Evolutionary conservation across 2,113 vertebrate genomes (phyloP), one percentile per base, ranked within the genome.

Genomic region (Eulemur macaco): DNA sequence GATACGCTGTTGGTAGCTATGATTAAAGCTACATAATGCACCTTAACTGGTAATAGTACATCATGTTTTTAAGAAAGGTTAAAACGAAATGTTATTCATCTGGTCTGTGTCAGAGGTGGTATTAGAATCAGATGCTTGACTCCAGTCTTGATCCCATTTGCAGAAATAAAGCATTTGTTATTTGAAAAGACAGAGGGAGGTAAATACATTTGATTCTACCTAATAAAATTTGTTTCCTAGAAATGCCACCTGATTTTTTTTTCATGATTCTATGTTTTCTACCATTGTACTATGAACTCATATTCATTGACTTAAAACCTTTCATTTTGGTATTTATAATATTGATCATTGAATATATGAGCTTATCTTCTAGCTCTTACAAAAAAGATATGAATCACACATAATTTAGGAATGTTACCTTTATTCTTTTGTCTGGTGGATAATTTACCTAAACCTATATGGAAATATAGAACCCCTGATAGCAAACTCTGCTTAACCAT

Each of bases 31-130:
- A 21, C 18, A 25, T 92, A 74, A 91, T 52, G 21, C 10, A 18
- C 73, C 60, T 92, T 95, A 63, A 63, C 25, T 92, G 88, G 34
- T 76, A 66, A 95, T 89, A 56, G 50, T 34, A 73, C 76, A 60
- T 83, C 31, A 21, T 66, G 56, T 84, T 66, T 84, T 87, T 93
- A 87, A 88, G 86, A 78, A 95, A 92, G 50, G 77, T 80, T 76
- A 78, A 77, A 94, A 20, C 54, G 37, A 83, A 91, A 60, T 94
- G 52, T 60, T 93, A 64, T 45, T 86, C 34, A 45, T 80, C 8
- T 77, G 78, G 56, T 83, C 54, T 66, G 47, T 90, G 54, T 84
- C 52, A 54, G 77, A 58, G 73, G 29, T 78, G 66, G 27, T 73
- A 17, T 82, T 60, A n/a, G 7, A 97, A 83, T 94, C 42, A 74